phyloP scores from a whole-genome alignment of 2,797 vertebrate genomes.

The Silurus lanzhouensis region DNA sequence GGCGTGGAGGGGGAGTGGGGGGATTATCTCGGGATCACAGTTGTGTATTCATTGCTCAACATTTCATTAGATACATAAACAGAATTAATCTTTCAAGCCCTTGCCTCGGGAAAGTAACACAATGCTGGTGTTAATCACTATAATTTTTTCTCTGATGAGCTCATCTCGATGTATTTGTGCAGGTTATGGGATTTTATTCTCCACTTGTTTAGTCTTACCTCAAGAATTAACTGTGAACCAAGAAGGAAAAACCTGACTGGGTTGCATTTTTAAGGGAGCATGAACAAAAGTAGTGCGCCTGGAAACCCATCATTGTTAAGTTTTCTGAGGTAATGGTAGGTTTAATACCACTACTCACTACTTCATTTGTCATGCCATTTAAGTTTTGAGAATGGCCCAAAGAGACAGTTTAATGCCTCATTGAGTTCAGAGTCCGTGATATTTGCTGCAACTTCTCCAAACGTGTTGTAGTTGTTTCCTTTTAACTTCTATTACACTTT shows the following conservation, averaged over 20 bases:
- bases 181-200: background rate
- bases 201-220: constrained; percentile 27
- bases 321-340: constrained; percentile 13
- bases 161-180: constrained; percentile 15
- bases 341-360: constrained; percentile 32
- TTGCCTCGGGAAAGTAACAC: constrained; percentile 36
- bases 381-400: constrained; percentile 35
- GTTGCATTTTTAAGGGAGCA: constrained; percentile 20
- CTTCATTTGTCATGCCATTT: constrained; percentile 41
- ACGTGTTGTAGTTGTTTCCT: constrained; percentile 15
- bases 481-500: constrained; percentile 2
- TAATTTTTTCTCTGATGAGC: constrained; percentile 34
- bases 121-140: constrained; percentile 38
- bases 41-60: constrained; percentile 32
- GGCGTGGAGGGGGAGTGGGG: no score
- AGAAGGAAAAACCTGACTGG: constrained; percentile 21
- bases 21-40: constrained; percentile 31
- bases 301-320: constrained; percentile 35
- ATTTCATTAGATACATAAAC: constrained; percentile 41
- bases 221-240: constrained; percentile 14
- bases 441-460: constrained; percentile 21
- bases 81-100: constrained; percentile 40
- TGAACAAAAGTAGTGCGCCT: constrained; percentile 22
- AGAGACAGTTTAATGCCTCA: constrained; percentile 38
- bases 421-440: constrained; percentile 36